phyloP scores from a whole-genome alignment of 2,797 vertebrate genomes.

The Bucorvus abyssinicus region DNA sequence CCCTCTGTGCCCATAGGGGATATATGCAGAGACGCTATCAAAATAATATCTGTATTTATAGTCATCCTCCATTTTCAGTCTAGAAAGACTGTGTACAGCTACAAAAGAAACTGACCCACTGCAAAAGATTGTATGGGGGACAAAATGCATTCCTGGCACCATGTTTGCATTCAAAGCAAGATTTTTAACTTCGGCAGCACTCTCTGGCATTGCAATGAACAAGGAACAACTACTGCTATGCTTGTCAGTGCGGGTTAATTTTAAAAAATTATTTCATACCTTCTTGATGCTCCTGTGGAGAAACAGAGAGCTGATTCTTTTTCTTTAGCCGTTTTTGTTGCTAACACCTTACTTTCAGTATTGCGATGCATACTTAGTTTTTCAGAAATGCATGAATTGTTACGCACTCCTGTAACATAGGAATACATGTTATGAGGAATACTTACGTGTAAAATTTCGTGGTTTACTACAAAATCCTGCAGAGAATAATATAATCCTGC shows the following conservation, averaged over 20 bases:
- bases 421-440: background rate
- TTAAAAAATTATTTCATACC: background rate
- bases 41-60: background rate
- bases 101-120: background rate
- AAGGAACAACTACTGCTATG: background rate
- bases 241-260: background rate
- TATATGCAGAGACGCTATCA: background rate
- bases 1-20: background rate
- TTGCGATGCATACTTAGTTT: background rate
- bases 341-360: background rate
- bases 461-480: background rate
- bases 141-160: background rate
- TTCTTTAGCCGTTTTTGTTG: background rate
- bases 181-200: background rate
- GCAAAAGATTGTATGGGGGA: background rate
- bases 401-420: background rate
- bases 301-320: background rate
- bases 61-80: background rate
- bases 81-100: background rate
- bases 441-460: background rate
- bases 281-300: background rate
- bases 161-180: background rate
- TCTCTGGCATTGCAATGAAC: background rate
- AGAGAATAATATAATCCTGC: background rate
- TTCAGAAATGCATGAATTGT: background rate